Base-by-base conservation (phyloP, 2,797 vertebrate species). In the Hephaestus fuliginosus region DNA sequence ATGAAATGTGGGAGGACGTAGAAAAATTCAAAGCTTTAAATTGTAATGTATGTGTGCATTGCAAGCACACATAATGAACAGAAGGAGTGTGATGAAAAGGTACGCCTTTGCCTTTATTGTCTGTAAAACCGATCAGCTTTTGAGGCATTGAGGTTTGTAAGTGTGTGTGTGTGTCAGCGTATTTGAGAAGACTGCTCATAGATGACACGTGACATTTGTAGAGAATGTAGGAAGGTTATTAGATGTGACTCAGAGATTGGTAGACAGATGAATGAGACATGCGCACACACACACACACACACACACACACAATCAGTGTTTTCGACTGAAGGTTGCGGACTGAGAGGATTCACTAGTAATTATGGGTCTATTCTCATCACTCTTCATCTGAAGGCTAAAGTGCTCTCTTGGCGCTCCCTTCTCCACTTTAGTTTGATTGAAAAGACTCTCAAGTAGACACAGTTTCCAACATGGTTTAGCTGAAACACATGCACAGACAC, bases 341-440 rank as follows among this genome's bases (percentile, higher is more conserved):
- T 69, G 80, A 84, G 83, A 78, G 84, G 81, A 92, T 91, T 89
- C 88, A 85, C 78, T 36, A 30, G 84, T 92, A 88, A 91, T 91
- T 92, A 89, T 22, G 70, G 76, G 60, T 82, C 82, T 88, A 74
- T 88, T 89, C 87, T 88, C 89, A 93, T 93, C 88, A 90, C 83
- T 87, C 87, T 74, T 89, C 86, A 86, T 93, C 77, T 80, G 78
- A 82, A 81, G 82, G 73, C 85, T 91, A 86, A 92, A 93, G 92
- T 89, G 91, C 89, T 92, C 89, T 92, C 80, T 83, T 91, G 90
- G 89, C 89, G 55, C 84, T 75, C 78, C 62, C 74, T 69, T 58
- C 83, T 81, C 78, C 88, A 78, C 78, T 90, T 89, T 68, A 88
- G 69, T 86, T 88, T 88, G 88, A 93, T 90, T 92, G 91, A 91